Evolutionary conservation across 2,113 vertebrate species (phyloP), one percentile per base, ranked within the genome.

Genomic region (Triplophysa rosa): DNA sequence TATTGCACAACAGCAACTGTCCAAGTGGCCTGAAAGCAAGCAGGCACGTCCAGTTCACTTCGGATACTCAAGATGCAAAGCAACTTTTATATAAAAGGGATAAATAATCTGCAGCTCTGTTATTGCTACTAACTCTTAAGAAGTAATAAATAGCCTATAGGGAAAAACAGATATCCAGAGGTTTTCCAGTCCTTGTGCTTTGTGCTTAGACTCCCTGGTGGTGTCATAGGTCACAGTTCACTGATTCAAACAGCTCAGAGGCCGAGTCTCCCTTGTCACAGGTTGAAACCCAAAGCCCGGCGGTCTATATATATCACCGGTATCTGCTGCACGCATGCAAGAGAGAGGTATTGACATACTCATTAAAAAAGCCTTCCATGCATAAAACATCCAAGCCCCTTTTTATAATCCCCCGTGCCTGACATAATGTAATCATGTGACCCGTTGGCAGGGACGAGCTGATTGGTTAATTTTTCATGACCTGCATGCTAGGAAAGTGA

Each of bases 1-100:
- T 67, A 83, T 90, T 89, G 87, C 80, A 82, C 83, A 87, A 76
- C 45, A n/a, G 45, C 79, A 80, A 78, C 16, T 59, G 47, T 69
- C 49, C 75, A 59, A 65, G 33, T 67, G 81, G 65, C 69, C 40
- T 75, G 67, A 84, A 61, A 63, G 81, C 76, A 78, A 70, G 58
- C 68, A 67, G 72, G 47, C 74, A 73, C 49, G 6, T 71, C n/a
- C 29, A 65, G 33, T 72, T 73, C 24, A 40, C 29, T 78, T 45
- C 8, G 37, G 61, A 45, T 65, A 72, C 52, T 72, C 54, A 77
- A 73, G 62, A 67, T 69, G 76, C 24, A 33, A 68, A 56, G 70
- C 67, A 68, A 52, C 67, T 67, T 26, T 61, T 84, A 84, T 52
- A 67, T 78, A 81, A 79, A 40, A 33, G 29, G 58, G 66, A 23